Conservation (phyloP, 2,888 invertebrate species). For the Halocaridina rubra region DNA sequence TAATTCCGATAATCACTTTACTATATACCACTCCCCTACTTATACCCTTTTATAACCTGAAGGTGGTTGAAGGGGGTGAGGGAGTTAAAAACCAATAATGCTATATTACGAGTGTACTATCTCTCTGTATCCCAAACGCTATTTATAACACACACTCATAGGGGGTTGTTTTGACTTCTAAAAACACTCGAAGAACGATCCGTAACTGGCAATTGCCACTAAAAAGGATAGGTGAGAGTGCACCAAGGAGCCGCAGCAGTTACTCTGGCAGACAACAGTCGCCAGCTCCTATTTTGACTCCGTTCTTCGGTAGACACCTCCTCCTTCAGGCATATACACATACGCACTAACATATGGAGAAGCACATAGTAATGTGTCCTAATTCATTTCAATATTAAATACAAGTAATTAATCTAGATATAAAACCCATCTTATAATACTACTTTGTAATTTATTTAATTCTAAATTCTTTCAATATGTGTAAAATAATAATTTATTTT, state of each 20-base stretch:
- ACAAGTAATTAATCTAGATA: no score
- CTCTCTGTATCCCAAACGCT: conserved; percentile 37
- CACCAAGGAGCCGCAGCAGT: conserved; percentile 31
- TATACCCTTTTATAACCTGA: no score
- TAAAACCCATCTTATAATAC: background rate
- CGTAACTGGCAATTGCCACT: conserved; percentile 28
- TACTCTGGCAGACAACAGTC: conserved; percentile 49
- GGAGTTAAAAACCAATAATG: no score
- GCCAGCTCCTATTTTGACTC: conserved; percentile 53
- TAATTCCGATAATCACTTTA: no score
- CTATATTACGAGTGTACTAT: conserved; percentile 24
- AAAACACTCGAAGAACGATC: no score
- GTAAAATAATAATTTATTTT: background rate
- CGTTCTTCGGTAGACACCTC: conserved; percentile 9
- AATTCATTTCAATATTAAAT: background rate
- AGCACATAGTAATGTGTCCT: no score
- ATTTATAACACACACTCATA: conserved; percentile 50
- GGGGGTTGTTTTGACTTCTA: conserved; percentile 48
- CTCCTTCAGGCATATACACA: background rate
- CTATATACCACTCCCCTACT: no score
- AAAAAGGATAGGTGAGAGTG: conserved; percentile 31
- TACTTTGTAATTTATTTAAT: background rate
- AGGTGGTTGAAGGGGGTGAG: no score
- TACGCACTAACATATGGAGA: background rate
- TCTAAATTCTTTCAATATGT: background rate